phyloP scores from a whole-genome alignment of 2,888 invertebrate genomes.

The Cryptocephalus moraei region DNA sequence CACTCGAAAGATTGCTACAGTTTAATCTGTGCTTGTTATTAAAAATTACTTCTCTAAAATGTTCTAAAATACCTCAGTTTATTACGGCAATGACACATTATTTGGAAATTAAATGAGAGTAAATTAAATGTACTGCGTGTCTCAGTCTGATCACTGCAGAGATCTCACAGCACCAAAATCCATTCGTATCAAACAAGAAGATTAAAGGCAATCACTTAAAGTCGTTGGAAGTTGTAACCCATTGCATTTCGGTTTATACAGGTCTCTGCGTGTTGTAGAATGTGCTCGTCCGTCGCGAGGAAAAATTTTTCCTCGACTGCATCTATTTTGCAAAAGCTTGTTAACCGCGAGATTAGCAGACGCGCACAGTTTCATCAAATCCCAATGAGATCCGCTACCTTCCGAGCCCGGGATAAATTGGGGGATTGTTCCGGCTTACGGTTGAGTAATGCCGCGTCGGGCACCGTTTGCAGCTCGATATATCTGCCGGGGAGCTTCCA shows the following conservation, averaged over 20 bases:
- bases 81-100: no score
- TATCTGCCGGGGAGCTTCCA: constrained; percentile 26
- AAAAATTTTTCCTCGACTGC: constrained; percentile 19
- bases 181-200: no score
- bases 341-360: constrained; percentile 40
- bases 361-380: constrained; percentile 40
- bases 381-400: constrained; percentile 40
- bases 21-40: no score
- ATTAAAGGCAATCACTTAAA: no score
- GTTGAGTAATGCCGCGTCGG: constrained; percentile 40
- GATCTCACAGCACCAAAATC: no score
- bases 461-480: constrained; percentile 38
- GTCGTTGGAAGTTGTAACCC: no score
- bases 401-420: constrained; percentile 39
- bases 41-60: no score
- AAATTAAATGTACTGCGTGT: no score
- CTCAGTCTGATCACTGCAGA: no score
- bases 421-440: constrained; percentile 39
- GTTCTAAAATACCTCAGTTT: no score
- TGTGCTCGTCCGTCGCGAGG: constrained; percentile 1
- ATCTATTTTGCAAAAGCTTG: constrained; percentile 41
- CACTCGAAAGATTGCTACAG: no score
- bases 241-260: background rate
- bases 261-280: background rate
- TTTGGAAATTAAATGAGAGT: no score